Evolutionary conservation across 2,113 vertebrate species (phyloP).

Genomic region (Ictalurus furcatus): DNA sequence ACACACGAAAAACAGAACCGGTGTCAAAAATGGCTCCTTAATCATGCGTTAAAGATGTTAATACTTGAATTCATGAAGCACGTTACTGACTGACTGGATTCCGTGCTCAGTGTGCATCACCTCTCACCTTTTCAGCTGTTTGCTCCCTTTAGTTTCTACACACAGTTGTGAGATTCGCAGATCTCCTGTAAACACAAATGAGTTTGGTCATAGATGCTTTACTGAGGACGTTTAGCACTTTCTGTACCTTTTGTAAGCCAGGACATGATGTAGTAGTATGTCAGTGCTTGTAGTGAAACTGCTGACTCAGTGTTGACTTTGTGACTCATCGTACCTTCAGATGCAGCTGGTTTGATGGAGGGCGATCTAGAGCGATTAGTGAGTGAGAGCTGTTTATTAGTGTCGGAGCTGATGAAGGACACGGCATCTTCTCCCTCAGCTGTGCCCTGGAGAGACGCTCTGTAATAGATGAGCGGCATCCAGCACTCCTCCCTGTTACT

Average conservation of each 20-base stretch:
- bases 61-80: not conserved
- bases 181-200: slow-evolving; percentile 53
- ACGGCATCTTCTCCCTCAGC: slow-evolving; percentile 78
- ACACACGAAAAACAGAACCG: not conserved
- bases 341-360: slow-evolving; percentile 69
- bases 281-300: not conserved
- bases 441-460: slow-evolving; percentile 79
- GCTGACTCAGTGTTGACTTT: not conserved
- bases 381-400: slow-evolving; percentile 60
- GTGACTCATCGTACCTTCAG: slow-evolving; percentile 67
- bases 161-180: slow-evolving; percentile 53
- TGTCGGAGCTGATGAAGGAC: slow-evolving; percentile 73
- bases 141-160: slow-evolving; percentile 55
- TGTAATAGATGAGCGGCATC: slow-evolving; percentile 81
- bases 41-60: not conserved
- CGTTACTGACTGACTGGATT: not conserved
- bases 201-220: not conserved
- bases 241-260: not conserved
- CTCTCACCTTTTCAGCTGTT: slow-evolving; percentile 63
- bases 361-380: slow-evolving; percentile 60
- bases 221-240: not conserved
- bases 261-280: not conserved
- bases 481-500: slow-evolving; percentile 77
- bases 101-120: not conserved
- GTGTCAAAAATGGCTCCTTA: not conserved